Evolutionary conservation across 2,113 vertebrate species (phyloP), one percentile per base, ranked within the genome.

Genomic region (Xenopus laevis): DNA sequence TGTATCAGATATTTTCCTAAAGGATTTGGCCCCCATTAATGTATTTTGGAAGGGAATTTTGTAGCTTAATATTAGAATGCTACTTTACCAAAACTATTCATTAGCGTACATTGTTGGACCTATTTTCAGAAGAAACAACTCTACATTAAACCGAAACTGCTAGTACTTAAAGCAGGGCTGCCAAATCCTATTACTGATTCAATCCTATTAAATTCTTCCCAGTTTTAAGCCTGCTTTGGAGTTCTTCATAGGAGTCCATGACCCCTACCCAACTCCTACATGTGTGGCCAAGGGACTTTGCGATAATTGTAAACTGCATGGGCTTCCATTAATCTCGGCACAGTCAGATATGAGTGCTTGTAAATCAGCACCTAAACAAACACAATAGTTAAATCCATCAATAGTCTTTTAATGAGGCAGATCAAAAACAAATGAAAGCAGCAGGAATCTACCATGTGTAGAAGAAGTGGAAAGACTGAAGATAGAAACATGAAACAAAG

Each of bases 401-500:
- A 92, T 91, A 91, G 91, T 88, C 88, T 91, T 92, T 91, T 93
- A 93, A 93, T 93, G 91, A 93, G 91, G 90, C 91, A 91, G 89
- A 93, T 93, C 90, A 93, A 90, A 93, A 93, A 92, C 90, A 93
- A 93, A 93, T 91, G 92, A 84, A 91, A 92, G 84, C 91, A 92
- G 89, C 89, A 82, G 90, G 91, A 82, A 84, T 81, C 81, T 83
- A 15, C 78, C 86, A 88, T 91, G 86, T 87, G 86, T 88, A 86
- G 86, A 87, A 78, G 82, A 84, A 85, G 85, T 83, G 71, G 33
- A 5, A 50, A 77, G 79, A 70, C 84, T 81, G 81, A 79, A 80
- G 79, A 83, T 78, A 63, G 60, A n/a, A 40, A 74, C 23, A 81
- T 82, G 75, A 80, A 84, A 79, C 84, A 79, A 68, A 71, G 86